A percentile compares a stretch with the other conserved stretches of the same genome.
phyloP scores from a whole-genome alignment of 2,113 vertebrate genomes.

The Microtus montanus region DNA sequence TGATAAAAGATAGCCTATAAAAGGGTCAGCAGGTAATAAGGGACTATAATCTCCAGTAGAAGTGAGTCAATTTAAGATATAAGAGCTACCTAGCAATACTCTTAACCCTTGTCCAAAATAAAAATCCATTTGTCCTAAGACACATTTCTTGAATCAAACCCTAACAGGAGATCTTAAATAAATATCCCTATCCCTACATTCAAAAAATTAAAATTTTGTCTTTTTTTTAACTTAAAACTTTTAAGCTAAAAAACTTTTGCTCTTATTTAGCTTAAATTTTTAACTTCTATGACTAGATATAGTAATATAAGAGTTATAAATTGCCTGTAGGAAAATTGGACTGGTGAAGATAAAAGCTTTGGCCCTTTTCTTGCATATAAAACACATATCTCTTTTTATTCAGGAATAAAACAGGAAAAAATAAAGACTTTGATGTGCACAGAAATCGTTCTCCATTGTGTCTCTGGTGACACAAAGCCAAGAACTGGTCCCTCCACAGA shows the following conservation, averaged over 20 bases:
- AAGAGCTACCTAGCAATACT: no score
- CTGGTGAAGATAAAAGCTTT: background rate
- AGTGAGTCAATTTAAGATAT: no score
- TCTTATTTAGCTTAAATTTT: background rate
- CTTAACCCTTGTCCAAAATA: conserved; percentile 22
- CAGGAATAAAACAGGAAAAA: background rate
- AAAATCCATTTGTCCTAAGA: conserved; percentile 23
- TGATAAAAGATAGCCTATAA: conserved; percentile 24
- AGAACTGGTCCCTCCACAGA: conserved; percentile 43
- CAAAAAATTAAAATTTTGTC: background rate
- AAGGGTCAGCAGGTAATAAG: background rate
- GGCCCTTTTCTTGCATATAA: background rate
- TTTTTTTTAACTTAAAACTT: background rate
- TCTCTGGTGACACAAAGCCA: conserved; percentile 77
- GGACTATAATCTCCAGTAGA: background rate
- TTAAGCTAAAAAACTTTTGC: background rate
- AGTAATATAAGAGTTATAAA: background rate
- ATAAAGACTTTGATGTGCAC: conserved; percentile 16
- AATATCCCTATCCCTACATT: background rate
- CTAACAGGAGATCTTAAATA: conserved; percentile 13
- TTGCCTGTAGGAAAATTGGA: conserved; percentile 38
- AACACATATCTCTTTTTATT: background rate
- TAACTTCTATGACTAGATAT: background rate
- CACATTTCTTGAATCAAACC: conserved; percentile 4
- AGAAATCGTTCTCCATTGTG: conserved; percentile 41